Base-by-base conservation (phyloP, 2,113 vertebrate species). In the Leucoraja erinaceus region DNA sequence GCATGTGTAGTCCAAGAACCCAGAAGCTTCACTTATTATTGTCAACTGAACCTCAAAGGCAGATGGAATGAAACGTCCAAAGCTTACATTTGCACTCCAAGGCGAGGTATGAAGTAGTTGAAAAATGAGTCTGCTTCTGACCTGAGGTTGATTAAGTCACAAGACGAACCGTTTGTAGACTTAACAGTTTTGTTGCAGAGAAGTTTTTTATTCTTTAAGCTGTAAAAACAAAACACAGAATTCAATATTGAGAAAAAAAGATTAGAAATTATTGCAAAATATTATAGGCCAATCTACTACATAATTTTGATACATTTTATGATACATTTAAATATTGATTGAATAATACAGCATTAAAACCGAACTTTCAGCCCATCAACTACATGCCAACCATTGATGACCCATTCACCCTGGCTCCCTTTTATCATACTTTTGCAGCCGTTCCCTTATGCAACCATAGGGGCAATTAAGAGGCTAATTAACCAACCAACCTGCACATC, bases 171-270 rank as follows among this genome's bases (percentile, higher is more conserved):
- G 70, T 90, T 12, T 38, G 88, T 70, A 20, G 66, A 38, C 12
- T 25, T 54, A 54, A 47, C 63, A 12, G 68, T 91, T 33, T 38
- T 33, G 31, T 74, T 18, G 33, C 66, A 68, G 68, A 91, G 54
- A 54, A 68, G 25, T 3, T 31, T 20, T 5, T 72, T 72, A 72
- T 38, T 68, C 90, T 70, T 91, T 25, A 91, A 54, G 70, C 90
- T 91, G 90, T 22, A 91, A 72, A 91, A 72, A 91, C 33, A 91
- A 74, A 91, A 72, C 83, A 88, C 11, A 88, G n/a, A 63, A 88
- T 88, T 31, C 59, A 63, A 91, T 47, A 38, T 72, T 91, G 28
- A 91, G 31, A 91, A 22, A 91, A 91, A 25, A 4, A 5, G 33
- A 25, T 74, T 5, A 91, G 88, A 68, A 90, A 25, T 25, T 22